These are phyloP conservation scores for Gulo gulo DNA, from an alignment of 2,113 vertebrate species.

Conservation along the genomic window DNA sequence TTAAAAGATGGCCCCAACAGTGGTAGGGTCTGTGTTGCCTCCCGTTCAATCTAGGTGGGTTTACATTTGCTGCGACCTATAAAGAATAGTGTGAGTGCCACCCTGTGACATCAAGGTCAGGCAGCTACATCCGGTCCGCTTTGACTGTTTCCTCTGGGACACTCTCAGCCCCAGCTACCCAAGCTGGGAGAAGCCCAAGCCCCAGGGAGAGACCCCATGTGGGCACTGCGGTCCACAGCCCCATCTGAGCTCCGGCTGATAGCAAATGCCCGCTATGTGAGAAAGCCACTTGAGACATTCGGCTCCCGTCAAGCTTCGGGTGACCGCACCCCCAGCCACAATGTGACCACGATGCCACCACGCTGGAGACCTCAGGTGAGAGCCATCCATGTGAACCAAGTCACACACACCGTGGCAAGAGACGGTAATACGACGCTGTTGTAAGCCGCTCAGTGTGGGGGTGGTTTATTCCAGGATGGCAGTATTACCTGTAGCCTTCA, in stretches of 20 bases:
- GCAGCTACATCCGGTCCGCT: not conserved
- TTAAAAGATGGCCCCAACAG: not conserved
- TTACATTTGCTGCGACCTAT: not conserved
- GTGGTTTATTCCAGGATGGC: not conserved
- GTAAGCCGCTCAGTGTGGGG: not conserved
- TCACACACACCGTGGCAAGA: not conserved
- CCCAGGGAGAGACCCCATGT: not conserved
- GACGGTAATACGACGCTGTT: not conserved
- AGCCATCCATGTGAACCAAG: not conserved
- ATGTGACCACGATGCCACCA: not conserved
- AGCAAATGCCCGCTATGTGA: not conserved
- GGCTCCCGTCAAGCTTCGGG: not conserved
- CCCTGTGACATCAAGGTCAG: not conserved
- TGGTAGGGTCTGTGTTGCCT: not conserved
- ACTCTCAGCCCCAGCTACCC: not conserved
- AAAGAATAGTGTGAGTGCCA: not conserved
- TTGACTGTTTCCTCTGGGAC: not conserved
- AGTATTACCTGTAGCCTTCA: not conserved
- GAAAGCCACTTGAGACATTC: not conserved
- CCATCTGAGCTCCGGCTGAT: not conserved
- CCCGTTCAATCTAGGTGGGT: not conserved
- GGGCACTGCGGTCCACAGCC: not conserved
- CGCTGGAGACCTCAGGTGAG: not conserved
- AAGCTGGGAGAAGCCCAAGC: not conserved
- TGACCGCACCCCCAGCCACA: not conserved